Evolutionary conservation across 2,888 invertebrate species (phyloP).

Genomic region (Clivina fossor): DNA sequence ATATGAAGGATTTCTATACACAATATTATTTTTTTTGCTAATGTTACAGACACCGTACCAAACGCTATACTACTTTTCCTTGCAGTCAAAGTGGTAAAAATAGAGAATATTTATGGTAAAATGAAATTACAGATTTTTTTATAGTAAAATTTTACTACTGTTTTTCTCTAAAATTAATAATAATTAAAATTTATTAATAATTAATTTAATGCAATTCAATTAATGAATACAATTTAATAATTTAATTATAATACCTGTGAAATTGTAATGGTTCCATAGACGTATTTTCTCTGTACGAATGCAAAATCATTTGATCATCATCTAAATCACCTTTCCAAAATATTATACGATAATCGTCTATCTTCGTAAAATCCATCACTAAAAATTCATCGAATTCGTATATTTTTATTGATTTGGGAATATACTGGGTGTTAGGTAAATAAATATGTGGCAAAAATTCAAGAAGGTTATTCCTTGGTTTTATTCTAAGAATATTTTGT

Average conservation of each 20-base stretch:
- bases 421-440: not conserved
- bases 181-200: not conserved
- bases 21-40: too few species aligned
- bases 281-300: constrained; percentile 59
- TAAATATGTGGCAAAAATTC: too few species aligned
- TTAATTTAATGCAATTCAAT: not conserved
- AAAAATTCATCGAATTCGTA: constrained; percentile 35
- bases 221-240: not conserved
- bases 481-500: too few species aligned
- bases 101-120: too few species aligned
- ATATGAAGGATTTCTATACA: too few species aligned
- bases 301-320: constrained; percentile 69
- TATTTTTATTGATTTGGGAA: constrained; percentile 29
- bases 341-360: constrained; percentile 69
- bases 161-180: not conserved
- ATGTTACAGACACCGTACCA: too few species aligned
- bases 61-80: too few species aligned
- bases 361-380: constrained; percentile 72
- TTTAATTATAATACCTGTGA: constrained; percentile 53
- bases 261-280: constrained; percentile 62
- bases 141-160: too few species aligned
- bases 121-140: too few species aligned
- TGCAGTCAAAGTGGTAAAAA: too few species aligned
- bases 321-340: constrained; percentile 85
- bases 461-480: too few species aligned